Conservation (phyloP, 2,797 vertebrate genomes). For the Chromobotia macracanthus region DNA sequence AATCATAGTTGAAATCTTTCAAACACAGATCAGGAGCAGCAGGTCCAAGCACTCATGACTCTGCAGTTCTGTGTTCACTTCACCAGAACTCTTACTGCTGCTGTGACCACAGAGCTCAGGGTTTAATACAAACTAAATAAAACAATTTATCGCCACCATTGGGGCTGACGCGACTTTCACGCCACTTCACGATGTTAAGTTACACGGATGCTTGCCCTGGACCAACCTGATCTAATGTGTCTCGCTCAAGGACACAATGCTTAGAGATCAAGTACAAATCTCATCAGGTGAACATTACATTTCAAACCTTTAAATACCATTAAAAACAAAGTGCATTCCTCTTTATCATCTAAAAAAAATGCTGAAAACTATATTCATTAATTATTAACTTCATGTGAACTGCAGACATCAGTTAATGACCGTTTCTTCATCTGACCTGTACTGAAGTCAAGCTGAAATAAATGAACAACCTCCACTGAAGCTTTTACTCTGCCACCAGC, state of each 20-base stretch:
- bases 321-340: no score
- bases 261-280: not conserved
- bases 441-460: no score
- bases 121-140: constrained; percentile 46
- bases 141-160: not conserved
- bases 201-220: not conserved
- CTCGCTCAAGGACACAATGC: not conserved
- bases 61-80: constrained; percentile 37
- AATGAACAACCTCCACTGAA: not conserved
- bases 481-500: not conserved
- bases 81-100: not conserved
- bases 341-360: no score
- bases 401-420: not conserved
- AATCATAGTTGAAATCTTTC: constrained; percentile 57
- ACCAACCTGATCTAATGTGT: constrained; percentile 6
- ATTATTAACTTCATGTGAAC: not conserved
- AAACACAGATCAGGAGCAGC: constrained; percentile 46
- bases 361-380: not conserved
- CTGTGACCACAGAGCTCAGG: not conserved
- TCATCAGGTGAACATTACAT: no score
- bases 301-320: no score
- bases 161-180: not conserved
- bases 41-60: constrained; percentile 31
- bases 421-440: no score
- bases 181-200: not conserved